Base-by-base conservation (phyloP, 1,140 invertebrate genomes). In the Sycophaga agraensis region DNA sequence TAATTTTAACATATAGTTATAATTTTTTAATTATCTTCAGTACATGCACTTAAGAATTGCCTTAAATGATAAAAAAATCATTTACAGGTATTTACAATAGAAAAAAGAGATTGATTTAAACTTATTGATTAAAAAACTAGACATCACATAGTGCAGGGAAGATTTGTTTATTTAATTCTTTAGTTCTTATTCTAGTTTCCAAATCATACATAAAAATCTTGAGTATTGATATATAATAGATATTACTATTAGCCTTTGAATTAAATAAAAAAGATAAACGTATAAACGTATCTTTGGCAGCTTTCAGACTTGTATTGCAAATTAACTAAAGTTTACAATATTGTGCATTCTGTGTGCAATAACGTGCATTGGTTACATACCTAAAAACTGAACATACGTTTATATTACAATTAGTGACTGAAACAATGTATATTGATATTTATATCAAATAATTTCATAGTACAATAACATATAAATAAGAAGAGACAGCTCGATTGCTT, bases 201-300 rank as follows among this genome's bases (percentile, higher is more conserved):
- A 26, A 35, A n/a, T 43, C 3, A 21, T 48, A 39, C n/a, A 59
- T 14, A 43, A 49, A 58, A 40, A 4, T 46, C 11, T 22, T 35
- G 21, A 45, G 59, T 39, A 60, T 53, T 35, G 19, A 45, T 21
- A 34, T 35, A 2, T 7, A 50, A 34, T 35, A 2, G 7, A 35
- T 46, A 35, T 53, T 43, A 43, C n/a, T n/a, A 49, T 35, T 6
- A 14, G n/a, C 43, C 2, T 17, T 48, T 37, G 35, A 53, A 26
- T 35, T 43, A 42, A 17, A 14, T 50, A 49, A 28, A 21, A 2
- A 49, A 56, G 26, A 56, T 43, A 56, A 62, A 62, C 24, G 6
- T 40, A n/a, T n/a, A n/a, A 26, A 21, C 43, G 42, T 63, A 56
- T 55, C 60, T 63, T 63, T 56, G 60, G 60, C 60, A 63, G 60